Conservation (phyloP, 2,113 vertebrate genomes). For the Orycteropus afer region DNA sequence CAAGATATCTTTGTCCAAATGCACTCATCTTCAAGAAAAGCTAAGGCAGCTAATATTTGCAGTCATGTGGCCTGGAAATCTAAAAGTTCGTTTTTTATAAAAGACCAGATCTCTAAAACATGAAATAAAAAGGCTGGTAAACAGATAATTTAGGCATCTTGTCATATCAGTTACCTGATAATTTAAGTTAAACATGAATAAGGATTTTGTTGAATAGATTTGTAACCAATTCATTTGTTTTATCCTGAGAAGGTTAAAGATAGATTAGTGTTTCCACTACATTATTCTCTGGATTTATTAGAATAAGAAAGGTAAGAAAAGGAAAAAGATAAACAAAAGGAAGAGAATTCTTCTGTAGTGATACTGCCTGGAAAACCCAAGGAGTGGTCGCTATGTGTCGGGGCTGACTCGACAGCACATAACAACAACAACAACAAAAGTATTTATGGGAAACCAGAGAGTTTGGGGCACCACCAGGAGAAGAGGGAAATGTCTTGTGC, state of each 20-base stretch:
- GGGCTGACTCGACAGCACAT: too few relatives aligned
- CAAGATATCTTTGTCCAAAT: constrained; percentile 13
- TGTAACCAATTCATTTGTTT: neutral
- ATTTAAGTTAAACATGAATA: neutral
- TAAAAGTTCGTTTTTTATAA: constrained; percentile 1
- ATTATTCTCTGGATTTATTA: neutral
- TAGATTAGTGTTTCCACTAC: neutral
- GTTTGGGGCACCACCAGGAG: neutral
- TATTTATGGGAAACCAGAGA: neutral
- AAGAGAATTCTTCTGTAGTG: neutral
- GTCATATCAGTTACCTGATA: neutral
- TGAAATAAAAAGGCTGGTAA: neutral
- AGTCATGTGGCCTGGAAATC: neutral
- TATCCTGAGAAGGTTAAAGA: neutral
- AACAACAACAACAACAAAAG: too few relatives aligned
- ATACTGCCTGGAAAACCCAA: too few relatives aligned
- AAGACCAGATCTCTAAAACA: neutral
- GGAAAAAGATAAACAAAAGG: neutral
- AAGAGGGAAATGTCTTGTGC: too few relatives aligned
- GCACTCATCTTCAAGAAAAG: neutral
- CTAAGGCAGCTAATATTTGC: neutral
- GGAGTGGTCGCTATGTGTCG: too few relatives aligned
- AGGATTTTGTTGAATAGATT: neutral
- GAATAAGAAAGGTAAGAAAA: neutral
- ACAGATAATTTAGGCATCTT: neutral